Base-by-base conservation (phyloP, 2,888 invertebrate genomes). In the Girardia tigrina region DNA sequence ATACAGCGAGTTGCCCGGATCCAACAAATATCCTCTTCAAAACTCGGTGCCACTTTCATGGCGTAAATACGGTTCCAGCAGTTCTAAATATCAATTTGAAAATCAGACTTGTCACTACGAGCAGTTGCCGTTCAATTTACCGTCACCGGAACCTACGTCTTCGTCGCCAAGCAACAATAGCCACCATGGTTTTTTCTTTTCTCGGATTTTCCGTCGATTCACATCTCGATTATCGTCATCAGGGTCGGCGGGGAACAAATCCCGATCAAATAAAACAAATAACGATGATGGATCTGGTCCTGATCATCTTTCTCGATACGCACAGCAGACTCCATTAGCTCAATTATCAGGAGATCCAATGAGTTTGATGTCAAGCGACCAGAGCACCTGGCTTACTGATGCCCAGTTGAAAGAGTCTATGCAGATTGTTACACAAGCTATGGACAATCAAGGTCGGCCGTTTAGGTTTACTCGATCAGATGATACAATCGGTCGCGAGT, bases 81-180 rank as follows among this genome's bases (percentile, higher is more conserved):
- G 56, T 56, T n/a, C 23, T 56, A n/a, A 23, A 12, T 56, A 56
- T n/a, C 56, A 56, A 56, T n/a, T 56, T n/a, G 56, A 56, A 20
- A 20, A n/a, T n/a, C n/a, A 4, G 6, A 56, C n/a, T n/a, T 23
- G n/a, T 56, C 56, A 56, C 23, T 56, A 56, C n/a, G 56, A 56
- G n/a, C 56, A n/a, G 56, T n/a, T 56, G 23, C 56, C 56, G n/a
- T 56, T 56, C 56, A 56, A 56, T 56, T n/a, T 56, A n/a, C 20
- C 56, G 4, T 56, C 56, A 2, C 56, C 56, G 4, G 56, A 56
- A 20, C 56, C 56, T 8, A 8, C 23, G 56, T 8, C 56, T 8
- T 20, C 56, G 23, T 56, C 56, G n/a, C 56, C 56, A 12, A 56
- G 20, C 4, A 2, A 4, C 4, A 6, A 12, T 6, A 36, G 16